Conservation (phyloP, 2,797 vertebrate species). For the Australoheros facetus region DNA sequence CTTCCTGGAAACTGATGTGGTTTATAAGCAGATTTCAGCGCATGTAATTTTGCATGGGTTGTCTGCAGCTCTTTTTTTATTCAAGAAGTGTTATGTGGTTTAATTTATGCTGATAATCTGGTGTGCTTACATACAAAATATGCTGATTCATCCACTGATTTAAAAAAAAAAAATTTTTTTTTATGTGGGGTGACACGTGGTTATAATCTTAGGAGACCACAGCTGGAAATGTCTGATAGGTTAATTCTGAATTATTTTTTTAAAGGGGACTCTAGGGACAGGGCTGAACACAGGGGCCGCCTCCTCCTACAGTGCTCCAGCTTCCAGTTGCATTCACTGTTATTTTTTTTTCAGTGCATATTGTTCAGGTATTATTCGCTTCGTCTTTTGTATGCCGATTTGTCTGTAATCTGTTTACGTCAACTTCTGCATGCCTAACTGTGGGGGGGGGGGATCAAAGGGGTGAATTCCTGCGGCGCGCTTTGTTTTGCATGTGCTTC, state of each 20-base stretch:
- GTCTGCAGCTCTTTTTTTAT: neutral
- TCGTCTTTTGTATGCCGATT: neutral
- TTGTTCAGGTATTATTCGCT: neutral
- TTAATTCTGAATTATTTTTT: neutral
- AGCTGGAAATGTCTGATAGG: neutral
- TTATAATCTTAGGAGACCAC: neutral
- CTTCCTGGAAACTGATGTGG: neutral
- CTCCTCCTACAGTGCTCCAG: neutral
- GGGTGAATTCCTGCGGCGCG: slow-evolving; percentile 46
- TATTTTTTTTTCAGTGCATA: neutral
- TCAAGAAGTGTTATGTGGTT: neutral
- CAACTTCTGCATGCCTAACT: slow-evolving; percentile 6
- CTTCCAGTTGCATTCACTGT: neutral
- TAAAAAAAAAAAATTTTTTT: neutral
- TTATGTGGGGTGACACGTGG: slow-evolving; percentile 2
- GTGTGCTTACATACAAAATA: neutral
- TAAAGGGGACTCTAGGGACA: neutral
- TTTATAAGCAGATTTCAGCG: neutral
- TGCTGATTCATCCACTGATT: neutral
- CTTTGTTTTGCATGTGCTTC: slow-evolving; percentile 61
- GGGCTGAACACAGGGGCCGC: neutral
- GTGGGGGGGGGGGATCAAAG: neutral
- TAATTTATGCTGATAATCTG: neutral
- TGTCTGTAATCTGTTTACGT: slow-evolving; percentile 6
- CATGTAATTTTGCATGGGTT: neutral